Evolutionary conservation across 2,113 vertebrate species (phyloP).

Genomic region (Pelecanus crispus): DNA sequence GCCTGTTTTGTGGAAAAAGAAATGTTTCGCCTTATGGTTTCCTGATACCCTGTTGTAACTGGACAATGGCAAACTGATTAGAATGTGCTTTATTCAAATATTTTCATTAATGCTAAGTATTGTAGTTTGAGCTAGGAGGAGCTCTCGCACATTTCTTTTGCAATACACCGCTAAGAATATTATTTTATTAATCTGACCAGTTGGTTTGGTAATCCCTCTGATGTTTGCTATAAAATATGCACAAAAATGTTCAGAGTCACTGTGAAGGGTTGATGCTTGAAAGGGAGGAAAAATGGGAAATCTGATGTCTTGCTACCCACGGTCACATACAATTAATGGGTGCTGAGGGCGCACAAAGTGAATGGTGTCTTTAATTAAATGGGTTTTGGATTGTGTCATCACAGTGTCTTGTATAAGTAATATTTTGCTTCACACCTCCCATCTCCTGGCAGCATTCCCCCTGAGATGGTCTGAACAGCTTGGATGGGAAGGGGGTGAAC

Average conservation of each 20-base stretch:
- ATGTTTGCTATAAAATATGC: neutral
- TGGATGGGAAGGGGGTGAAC: neutral
- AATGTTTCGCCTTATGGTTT: neutral
- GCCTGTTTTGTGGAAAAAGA: neutral
- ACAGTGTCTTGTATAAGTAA: neutral
- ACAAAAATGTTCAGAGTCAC: neutral
- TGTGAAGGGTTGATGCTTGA: neutral
- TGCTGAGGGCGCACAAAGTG: fast-evolving
- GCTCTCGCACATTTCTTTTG: neutral
- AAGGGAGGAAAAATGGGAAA: neutral
- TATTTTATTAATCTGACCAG: neutral
- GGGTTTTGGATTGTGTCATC: neutral
- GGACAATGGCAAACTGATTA: neutral
- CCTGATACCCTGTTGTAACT: neutral
- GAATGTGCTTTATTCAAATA: neutral
- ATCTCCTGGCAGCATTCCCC: neutral
- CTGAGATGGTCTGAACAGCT: neutral
- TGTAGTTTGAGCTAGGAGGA: neutral
- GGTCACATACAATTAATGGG: fast-evolving
- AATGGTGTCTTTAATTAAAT: neutral
- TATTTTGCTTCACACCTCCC: neutral
- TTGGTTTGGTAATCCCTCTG: neutral
- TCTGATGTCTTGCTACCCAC: fast-evolving
- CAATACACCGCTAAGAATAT: neutral
- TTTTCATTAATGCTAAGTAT: neutral